Percentiles rank a stretch among this genome's conserved stretches.
Evolutionary conservation across 1,140 invertebrate genomes (phyloP).

Genomic region (Drosophila busckii): DNA sequence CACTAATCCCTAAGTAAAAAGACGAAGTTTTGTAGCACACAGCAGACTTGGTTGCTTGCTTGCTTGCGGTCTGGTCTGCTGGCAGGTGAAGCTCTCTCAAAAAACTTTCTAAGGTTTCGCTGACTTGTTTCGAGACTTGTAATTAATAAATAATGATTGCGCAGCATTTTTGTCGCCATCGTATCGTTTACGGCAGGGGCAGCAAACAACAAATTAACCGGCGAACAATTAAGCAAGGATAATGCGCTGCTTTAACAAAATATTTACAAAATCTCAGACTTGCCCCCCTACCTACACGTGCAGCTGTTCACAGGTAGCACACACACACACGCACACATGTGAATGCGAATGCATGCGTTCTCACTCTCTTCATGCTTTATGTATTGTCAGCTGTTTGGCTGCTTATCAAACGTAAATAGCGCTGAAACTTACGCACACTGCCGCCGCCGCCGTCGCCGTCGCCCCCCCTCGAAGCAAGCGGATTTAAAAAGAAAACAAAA

Average conservation of each 20-base stretch:
- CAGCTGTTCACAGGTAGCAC: conserved; percentile 62
- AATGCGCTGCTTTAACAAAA: conserved; percentile 24
- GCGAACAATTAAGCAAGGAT: conserved; percentile 25
- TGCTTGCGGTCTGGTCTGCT: background rate
- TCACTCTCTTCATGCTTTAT: background rate
- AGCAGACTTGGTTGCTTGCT: no score
- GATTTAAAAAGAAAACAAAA: no score
- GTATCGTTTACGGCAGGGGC: conserved; percentile 2
- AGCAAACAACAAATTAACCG: conserved; percentile 5
- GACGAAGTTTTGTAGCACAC: no score
- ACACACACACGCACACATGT: conserved; percentile 10
- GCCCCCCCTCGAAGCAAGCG: no score
- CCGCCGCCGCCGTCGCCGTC: no score
- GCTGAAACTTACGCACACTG: no score
- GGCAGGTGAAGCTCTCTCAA: conserved; percentile 14
- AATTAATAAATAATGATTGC: conserved; percentile 71
- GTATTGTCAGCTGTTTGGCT: conserved; percentile 29
- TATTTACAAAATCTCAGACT: no score
- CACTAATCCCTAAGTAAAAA: conserved; percentile 47
- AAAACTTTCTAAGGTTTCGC: conserved; percentile 56
- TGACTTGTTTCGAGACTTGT: conserved; percentile 50
- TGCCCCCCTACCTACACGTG: conserved; percentile 43
- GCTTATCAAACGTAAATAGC: conserved; percentile 18
- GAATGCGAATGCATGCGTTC: conserved; percentile 29
- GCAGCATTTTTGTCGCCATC: conserved; percentile 21